These are phyloP conservation scores for Caradrina kadenii DNA, from an alignment of 2,888 invertebrate genomes.

Conservation along the genomic window DNA sequence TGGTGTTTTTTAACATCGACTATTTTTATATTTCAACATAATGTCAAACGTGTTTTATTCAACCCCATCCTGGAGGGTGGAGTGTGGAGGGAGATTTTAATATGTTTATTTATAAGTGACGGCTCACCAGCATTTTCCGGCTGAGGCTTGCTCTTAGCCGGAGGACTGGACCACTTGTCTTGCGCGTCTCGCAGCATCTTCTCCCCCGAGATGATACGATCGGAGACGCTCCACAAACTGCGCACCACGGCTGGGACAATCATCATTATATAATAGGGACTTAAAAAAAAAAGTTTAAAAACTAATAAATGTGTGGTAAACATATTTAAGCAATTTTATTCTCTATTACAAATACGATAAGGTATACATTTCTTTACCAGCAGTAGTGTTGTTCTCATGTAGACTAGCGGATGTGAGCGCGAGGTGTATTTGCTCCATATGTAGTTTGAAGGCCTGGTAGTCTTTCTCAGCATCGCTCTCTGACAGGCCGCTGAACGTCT, in stretches of 20 bases:
- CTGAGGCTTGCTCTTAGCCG: constrained; percentile 67
- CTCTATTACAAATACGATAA: background rate
- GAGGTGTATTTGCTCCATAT: constrained; percentile 95
- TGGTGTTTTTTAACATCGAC: too few relatives aligned
- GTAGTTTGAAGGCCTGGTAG: constrained; percentile 93
- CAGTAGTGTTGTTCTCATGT: constrained; percentile 84
- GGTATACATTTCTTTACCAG: constrained; percentile 70
- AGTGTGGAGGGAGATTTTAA: background rate
- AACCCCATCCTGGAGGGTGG: too few relatives aligned
- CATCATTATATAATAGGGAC: background rate
- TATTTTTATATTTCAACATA: too few relatives aligned
- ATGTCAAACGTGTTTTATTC: too few relatives aligned
- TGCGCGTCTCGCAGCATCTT: constrained; percentile 87
- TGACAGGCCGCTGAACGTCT: constrained; percentile 93
- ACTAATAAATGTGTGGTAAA: too few relatives aligned
- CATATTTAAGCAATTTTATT: background rate
- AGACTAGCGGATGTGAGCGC: constrained; percentile 93
- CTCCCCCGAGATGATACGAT: constrained; percentile 83
- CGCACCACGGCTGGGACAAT: constrained; percentile 79
- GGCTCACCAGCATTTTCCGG: constrained; percentile 70
- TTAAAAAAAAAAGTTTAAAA: too few relatives aligned
- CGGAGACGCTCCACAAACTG: constrained; percentile 83
- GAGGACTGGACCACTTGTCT: constrained; percentile 81
- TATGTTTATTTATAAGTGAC: background rate
- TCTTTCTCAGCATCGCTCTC: constrained; percentile 92